phyloP scores from a whole-genome alignment of 2,113 vertebrate genomes.

The Upupa epops region DNA sequence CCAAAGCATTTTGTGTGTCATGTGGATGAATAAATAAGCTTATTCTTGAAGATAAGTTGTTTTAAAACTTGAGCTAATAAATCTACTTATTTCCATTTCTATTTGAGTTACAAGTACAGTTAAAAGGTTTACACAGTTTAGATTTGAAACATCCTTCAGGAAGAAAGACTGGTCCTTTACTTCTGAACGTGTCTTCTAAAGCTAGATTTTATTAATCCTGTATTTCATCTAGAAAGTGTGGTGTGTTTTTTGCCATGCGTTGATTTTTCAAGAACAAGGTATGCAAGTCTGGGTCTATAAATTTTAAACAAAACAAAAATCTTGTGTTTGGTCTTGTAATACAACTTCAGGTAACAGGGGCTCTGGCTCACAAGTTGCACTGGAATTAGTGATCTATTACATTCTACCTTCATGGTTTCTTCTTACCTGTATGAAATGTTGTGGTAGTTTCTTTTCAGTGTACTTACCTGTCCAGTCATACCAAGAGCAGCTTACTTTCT shows the following conservation, averaged over 20 bases:
- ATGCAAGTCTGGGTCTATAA: not conserved
- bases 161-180: not conserved
- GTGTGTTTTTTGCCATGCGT: not conserved
- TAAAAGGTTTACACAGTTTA: slow-evolving; percentile 6
- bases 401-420: not conserved
- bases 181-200: slow-evolving; percentile 16
- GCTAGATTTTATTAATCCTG: not conserved
- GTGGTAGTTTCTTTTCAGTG: not conserved
- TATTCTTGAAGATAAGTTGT: slow-evolving; percentile 8
- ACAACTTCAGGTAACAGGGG: not conserved
- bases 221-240: not conserved
- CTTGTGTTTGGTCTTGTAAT: not conserved
- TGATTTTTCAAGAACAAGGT: not conserved
- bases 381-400: not conserved
- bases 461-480: not conserved
- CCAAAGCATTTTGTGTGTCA: slow-evolving; percentile 42
- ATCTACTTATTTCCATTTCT: slow-evolving; percentile 7
- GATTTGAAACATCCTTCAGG: not conserved
- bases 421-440: not conserved
- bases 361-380: not conserved
- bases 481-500: not conserved
- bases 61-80: slow-evolving; percentile 46
- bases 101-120: not conserved
- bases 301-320: not conserved
- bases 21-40: slow-evolving; percentile 45